Conservation (phyloP, 2,797 vertebrate genomes). For the Acestrorhynchus altus region DNA sequence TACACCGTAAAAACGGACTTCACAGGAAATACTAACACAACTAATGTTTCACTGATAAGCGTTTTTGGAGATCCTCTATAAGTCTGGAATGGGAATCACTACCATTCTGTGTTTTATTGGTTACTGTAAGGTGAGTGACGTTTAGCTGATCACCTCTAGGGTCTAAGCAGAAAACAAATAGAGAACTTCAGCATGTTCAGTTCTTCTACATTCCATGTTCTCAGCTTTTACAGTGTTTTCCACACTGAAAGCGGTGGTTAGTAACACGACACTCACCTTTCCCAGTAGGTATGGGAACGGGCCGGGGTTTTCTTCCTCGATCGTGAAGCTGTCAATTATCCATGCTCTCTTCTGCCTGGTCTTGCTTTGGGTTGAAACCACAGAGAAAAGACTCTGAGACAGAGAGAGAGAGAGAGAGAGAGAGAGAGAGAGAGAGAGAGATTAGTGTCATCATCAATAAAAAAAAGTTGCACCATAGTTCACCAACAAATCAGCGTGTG, state of each 20-base stretch:
- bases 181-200: background rate
- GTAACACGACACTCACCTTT: slow-evolving; percentile 61
- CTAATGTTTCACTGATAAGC: no score
- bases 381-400: slow-evolving; percentile 22
- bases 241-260: background rate
- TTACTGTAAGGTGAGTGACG: no score
- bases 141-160: no score
- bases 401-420: slow-evolving; percentile 40
- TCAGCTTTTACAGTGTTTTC: background rate
- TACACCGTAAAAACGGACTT: no score
- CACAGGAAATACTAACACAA: no score
- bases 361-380: slow-evolving; percentile 39
- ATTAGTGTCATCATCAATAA: no score
- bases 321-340: slow-evolving; percentile 73
- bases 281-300: slow-evolving; percentile 69
- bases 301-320: slow-evolving; percentile 69
- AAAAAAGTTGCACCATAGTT: no score
- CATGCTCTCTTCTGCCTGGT: slow-evolving; percentile 73
- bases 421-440: no score
- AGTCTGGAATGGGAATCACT: no score
- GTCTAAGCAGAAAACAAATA: background rate
- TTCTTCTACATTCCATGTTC: background rate
- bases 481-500: no score
- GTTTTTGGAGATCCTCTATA: no score
- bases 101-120: no score